Base-by-base conservation (phyloP, 2,888 invertebrate species). In the Epistrophella euchroma region DNA sequence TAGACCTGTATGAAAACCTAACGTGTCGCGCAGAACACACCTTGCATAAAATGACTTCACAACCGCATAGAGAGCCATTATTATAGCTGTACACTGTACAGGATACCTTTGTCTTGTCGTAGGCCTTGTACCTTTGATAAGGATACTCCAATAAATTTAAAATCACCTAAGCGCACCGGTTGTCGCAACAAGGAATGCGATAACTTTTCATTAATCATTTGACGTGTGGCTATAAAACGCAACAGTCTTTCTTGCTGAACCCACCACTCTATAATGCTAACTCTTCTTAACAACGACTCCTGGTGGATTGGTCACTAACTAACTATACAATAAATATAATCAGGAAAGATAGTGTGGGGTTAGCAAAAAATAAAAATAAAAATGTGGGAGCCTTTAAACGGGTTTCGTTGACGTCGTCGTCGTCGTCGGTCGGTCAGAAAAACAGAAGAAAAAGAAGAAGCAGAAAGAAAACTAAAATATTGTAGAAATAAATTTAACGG, bases 131-230 rank as follows among this genome's bases (percentile, higher is more conserved):
- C 55, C 70, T 35, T 58, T 56, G 85, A 85, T 85, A 85, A 85
- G 85, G 68, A 76, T 60, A 74, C 43, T 66, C 64, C 70, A 73
- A 86, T 81, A 86, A 86, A 86, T 86, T 86, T 76, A 40, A 82
- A 86, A 86, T 86, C 81, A 86, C 81, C 81, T 74, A 79, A 85
- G 80, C 80, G 72, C 80, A 84, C 78, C 78, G 68, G 77, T 77
- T 81, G 81, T 82, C 86, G 82, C 77, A 77, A 78, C 82, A 64
- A 82, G 76, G 76, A 81, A 85, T 76, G 85, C 81, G 81, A 85
- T 85, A 76, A 81, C 81, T 85, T 73, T 75, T 72, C 81, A 62
- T 85, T 76, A 62, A 73, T 80, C 76, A 76, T 72, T 72, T 68
- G 66, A 43, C 32, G 74, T 25, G 43, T 32, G 17, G 55, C 28